A percentile compares a stretch with the other conserved stretches of the same genome.
Evolutionary conservation across 2,113 vertebrate species (phyloP).

Genomic region (Channa argus): DNA sequence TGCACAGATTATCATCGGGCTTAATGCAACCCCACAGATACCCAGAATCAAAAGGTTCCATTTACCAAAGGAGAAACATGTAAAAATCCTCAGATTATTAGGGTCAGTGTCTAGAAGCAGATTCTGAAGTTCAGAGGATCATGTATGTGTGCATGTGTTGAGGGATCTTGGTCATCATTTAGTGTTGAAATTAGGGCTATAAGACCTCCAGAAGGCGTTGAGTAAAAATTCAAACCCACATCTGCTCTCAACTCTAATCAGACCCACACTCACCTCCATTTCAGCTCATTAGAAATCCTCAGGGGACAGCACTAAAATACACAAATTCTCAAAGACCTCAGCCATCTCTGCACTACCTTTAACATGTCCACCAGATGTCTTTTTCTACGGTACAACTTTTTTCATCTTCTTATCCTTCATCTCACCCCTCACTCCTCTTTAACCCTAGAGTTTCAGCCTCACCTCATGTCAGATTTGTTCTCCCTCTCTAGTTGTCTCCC

Average conservation of each 20-base stretch:
- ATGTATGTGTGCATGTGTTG: conserved; percentile 5
- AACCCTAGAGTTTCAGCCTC: conserved; percentile 53
- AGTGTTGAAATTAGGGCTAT: conserved; percentile 39
- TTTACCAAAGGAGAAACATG: conserved; percentile 22
- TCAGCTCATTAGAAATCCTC: conserved; percentile 66
- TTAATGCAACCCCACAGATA: conserved; percentile 44
- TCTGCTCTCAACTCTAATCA: conserved; percentile 60
- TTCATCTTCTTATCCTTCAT: neutral
- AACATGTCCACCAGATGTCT: conserved; percentile 63
- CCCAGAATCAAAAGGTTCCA: conserved; percentile 9
- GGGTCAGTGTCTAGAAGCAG: neutral
- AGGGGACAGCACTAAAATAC: conserved; percentile 36
- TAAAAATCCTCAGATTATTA: neutral
- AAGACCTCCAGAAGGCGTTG: conserved; percentile 25
- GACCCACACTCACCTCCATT: conserved; percentile 43
- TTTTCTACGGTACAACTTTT: conserved; percentile 35
- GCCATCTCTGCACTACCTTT: conserved; percentile 20
- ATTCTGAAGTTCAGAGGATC: neutral
- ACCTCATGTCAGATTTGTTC: conserved; percentile 48
- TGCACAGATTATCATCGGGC: neutral
- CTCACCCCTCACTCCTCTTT: conserved; percentile 44
- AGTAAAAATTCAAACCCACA: conserved; percentile 53
- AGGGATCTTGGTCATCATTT: conserved; percentile 22
- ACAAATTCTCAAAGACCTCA: conserved; percentile 25
- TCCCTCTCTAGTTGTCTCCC: conserved; percentile 53